Percentiles rank a stretch among this genome's conserved stretches.
Evolutionary conservation across 1,140 invertebrate genomes (phyloP).

Genomic region (Palaemon carinicauda): DNA sequence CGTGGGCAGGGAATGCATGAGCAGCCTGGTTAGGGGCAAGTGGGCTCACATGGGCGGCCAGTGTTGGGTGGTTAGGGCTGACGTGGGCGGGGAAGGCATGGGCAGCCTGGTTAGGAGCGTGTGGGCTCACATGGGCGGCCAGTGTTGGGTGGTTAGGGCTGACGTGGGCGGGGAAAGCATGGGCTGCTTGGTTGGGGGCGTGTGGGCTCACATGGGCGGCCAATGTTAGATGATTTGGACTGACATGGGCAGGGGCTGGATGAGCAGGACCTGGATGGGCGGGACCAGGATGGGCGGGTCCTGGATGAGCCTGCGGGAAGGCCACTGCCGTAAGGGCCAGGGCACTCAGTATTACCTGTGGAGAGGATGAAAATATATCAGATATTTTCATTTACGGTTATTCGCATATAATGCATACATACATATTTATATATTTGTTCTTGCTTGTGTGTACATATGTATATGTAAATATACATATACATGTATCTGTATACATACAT

Average conservation of each 20-base stretch:
- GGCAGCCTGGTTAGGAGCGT: conserved; percentile 34
- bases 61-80: too few relatives aligned
- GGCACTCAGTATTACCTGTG: background rate
- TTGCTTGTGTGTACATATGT: background rate
- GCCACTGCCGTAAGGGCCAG: background rate
- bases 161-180: conserved; percentile 47
- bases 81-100: conserved; percentile 41
- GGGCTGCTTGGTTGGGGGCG: conserved; percentile 40
- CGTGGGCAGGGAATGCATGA: conserved; percentile 40
- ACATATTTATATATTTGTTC: background rate
- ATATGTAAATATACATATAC: background rate
- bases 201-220: conserved; percentile 33
- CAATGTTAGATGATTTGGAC: conserved; percentile 13
- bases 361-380: background rate
- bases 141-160: conserved; percentile 24
- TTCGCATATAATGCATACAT: background rate
- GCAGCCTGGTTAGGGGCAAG: conserved; percentile 34
- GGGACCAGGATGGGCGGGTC: conserved; percentile 25
- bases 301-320: conserved; percentile 44
- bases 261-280: conserved; percentile 33
- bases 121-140: conserved; percentile 45
- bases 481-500: background rate
- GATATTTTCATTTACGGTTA: background rate
- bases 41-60: conserved; percentile 50
- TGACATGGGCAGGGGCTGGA: conserved; percentile 41